A percentile compares a stretch with the other conserved stretches of the same genome.
These are phyloP conservation scores for Cuculus canorus DNA, from an alignment of 2,797 vertebrate genomes.

Conservation along the genomic window DNA sequence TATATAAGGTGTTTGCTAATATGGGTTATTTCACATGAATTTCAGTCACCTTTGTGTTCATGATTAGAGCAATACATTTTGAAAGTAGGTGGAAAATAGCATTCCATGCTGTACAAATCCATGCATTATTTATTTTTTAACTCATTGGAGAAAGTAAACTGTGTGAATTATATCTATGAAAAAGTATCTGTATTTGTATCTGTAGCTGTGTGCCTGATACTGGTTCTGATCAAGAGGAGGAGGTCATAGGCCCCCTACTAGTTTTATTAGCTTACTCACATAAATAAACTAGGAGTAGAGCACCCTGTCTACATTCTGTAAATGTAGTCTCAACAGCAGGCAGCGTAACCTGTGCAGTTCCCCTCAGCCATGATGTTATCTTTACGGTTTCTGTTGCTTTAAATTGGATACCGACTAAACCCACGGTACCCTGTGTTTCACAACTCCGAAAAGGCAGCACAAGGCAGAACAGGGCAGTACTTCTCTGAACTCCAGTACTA, in stretches of 20 bases:
- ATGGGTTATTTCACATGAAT: neutral
- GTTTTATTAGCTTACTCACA: neutral
- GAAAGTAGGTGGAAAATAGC: neutral
- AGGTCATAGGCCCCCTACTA: neutral
- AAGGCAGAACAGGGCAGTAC: neutral
- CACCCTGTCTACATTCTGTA: neutral
- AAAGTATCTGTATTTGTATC: neutral
- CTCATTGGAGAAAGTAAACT: neutral
- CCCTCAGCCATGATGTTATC: neutral
- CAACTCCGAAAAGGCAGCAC: fast-evolving
- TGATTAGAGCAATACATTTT: neutral
- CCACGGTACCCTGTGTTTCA: neutral
- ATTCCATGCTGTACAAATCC: neutral
- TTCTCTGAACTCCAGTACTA: neutral
- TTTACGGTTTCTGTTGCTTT: neutral
- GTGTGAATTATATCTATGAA: neutral
- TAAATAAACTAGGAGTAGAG: fast-evolving
- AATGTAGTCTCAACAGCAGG: neutral
- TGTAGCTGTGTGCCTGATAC: neutral
- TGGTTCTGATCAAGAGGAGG: neutral
- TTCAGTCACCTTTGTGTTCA: neutral
- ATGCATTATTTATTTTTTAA: neutral
- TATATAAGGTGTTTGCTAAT: neutral
- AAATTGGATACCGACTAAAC: neutral
- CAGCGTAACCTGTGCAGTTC: neutral